Base-by-base conservation (phyloP, 2,113 vertebrate species). In the Anolis sagrei region DNA sequence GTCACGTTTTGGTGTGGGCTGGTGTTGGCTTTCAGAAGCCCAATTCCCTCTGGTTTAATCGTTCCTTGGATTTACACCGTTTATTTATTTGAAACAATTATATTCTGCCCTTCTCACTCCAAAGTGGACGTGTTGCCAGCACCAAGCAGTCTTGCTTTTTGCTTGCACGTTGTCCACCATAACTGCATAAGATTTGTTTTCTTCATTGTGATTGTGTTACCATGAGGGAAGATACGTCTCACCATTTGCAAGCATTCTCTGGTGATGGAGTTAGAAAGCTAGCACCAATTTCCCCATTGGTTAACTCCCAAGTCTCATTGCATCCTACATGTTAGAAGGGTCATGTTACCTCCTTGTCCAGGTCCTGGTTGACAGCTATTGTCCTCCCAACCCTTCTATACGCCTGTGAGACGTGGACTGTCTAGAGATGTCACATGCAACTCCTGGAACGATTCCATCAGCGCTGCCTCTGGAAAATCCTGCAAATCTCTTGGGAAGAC, bases 11-110 rank as follows among this genome's bases (percentile, higher is more conserved):
- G 72, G 69, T 87, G 82, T 82, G 87, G 74, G 58, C 81, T 84
- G 58, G 8, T 19, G 14, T n/a, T 89, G 85, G 77, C 51, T 72
- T 34, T 76, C 1, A 68, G 68, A 76, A 85, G 21, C 62, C 66
- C n/a, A 0, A 36, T 54, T 85, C 51, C 81, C 25, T 0, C 78
- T 90, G 89, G 44, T 36, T 90, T 86, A 90, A 85, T 69, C 36
- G 0, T 76, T 19, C 76, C 49, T 80, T 88, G 18, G 85, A 29
- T 54, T 68, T 83, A 74, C 4, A 86, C 86, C n/a, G n/a, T n/a
- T n/a, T n/a, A n/a, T n/a, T n/a, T n/a, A n/a, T n/a, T n/a, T n/a
- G n/a, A n/a, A n/a, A n/a, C n/a, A n/a, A n/a, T n/a, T n/a, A n/a
- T n/a, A n/a, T n/a, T n/a, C n/a, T n/a, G n/a, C n/a, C n/a, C n/a